Base-by-base conservation (phyloP, 1,140 invertebrate species). In the Drosophila teissieri region DNA sequence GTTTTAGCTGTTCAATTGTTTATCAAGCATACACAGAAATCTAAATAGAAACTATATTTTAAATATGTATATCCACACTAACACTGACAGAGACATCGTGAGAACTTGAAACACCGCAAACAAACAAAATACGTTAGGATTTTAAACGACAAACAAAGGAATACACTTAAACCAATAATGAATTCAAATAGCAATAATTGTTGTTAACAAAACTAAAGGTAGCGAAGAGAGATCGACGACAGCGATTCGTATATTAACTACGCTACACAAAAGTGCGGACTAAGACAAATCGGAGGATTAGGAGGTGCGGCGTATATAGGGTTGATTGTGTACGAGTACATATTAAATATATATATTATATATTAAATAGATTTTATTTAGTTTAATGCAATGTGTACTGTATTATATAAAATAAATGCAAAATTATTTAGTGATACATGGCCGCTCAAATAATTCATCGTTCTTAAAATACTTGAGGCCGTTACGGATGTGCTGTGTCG, bases 371-470 rank as follows among this genome's bases (percentile, higher is more conserved):
- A 78, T 83, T 78, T 88, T 73, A 90, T 80, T 85, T 89, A 89
- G 84, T 89, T 89, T 89, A 89, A 85, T 69, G 85, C 81, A 89
- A 89, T 70, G 76, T 88, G 84, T 88, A 89, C 73, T 88, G 84
- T 89, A 88, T 84, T 89, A 88, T 84, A 88, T 80, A 78, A 89
- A 88, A 88, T 88, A 88, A 89, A 88, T 88, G 83, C 83, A 88
- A 88, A 76, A 83, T 89, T 88, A 83, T 80, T 88, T 88, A 88
- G 83, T 88, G 79, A 88, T 88, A 86, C 69, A 49, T 19, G 46
- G 17, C n/a, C 19, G 40, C 24, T 39, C 37, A 19, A 52, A 24
- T 55, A 27, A 15, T 73, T 53, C 14, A 49, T 62, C 4, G 22
- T 53, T 12, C 12, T n/a, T 10, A 3, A 12, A 51, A 17, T 48